These are phyloP conservation scores for Pantelozetes paolii DNA, from an alignment of 2,888 invertebrate genomes.

Conservation along the genomic window DNA sequence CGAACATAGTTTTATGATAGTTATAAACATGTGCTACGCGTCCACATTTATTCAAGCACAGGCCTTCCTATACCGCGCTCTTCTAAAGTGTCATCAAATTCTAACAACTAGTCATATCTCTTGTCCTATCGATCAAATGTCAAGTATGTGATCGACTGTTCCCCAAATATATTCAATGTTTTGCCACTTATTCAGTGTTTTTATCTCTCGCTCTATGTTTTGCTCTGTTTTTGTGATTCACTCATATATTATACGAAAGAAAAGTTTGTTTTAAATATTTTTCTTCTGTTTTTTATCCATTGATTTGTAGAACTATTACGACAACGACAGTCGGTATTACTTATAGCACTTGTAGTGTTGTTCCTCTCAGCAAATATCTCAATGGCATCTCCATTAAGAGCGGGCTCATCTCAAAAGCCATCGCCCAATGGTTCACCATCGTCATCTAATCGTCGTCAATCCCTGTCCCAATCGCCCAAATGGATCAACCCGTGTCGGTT, in stretches of 20 bases:
- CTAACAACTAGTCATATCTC: constrained; percentile 25
- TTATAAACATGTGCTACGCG: constrained; percentile 16
- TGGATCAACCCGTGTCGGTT: constrained; percentile 46
- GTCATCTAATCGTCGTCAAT: constrained; percentile 5
- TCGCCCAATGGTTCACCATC: constrained; percentile 25
- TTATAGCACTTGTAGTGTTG: constrained; percentile 12
- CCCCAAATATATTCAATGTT: neutral
- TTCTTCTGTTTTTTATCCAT: neutral
- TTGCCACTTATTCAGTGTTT: neutral
- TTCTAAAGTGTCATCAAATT: constrained; percentile 24
- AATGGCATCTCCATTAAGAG: constrained; percentile 33
- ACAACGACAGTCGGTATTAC: constrained; percentile 31
- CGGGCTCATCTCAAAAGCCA: neutral
- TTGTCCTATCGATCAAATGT: constrained; percentile 30
- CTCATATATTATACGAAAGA: neutral
- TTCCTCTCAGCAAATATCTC: constrained; percentile 20
- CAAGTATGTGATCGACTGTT: constrained; percentile 13
- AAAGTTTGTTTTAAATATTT: neutral
- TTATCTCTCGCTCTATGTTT: neutral
- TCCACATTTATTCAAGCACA: constrained; percentile 6
- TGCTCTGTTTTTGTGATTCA: neutral
- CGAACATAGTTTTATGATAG: constrained; percentile 10
- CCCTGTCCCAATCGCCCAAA: constrained; percentile 33
- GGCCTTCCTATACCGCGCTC: constrained; percentile 1
- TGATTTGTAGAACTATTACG: constrained; percentile 10